phyloP scores from a whole-genome alignment of 2,113 vertebrate species.

The Spea bombifrons region DNA sequence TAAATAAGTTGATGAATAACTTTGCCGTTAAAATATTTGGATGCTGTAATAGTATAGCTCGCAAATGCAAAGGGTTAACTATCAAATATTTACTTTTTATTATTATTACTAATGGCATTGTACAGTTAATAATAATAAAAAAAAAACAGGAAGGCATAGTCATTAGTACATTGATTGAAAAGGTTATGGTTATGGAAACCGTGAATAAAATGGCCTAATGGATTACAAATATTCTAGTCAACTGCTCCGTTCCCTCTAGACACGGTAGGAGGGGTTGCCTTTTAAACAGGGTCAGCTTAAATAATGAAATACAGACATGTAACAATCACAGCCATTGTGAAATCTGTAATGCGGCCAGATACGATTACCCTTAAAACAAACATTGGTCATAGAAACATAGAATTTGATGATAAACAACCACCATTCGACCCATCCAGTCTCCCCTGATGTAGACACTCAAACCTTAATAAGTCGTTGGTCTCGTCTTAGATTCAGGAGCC shows the following conservation, averaged over 20 bases:
- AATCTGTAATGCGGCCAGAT: neutral
- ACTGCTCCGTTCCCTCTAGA: neutral
- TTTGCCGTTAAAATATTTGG: no score
- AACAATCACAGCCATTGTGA: conserved; percentile 4
- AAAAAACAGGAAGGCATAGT: neutral
- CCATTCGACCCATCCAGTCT: no score
- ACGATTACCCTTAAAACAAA: neutral
- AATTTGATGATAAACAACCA: no score
- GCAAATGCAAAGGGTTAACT: no score
- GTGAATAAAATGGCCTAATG: conserved; percentile 4
- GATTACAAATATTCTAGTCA: conserved; percentile 1
- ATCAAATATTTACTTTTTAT: neutral
- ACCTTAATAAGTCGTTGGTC: no score
- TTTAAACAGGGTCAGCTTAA: neutral
- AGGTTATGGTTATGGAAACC: neutral
- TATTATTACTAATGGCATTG: neutral
- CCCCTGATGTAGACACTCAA: no score
- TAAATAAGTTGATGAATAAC: no score
- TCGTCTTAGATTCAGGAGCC: no score
- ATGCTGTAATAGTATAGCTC: no score
- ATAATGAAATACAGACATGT: conserved; percentile 10
- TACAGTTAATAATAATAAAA: neutral
- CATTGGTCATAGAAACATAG: neutral
- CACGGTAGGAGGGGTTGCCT: neutral
- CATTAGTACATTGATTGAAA: neutral